Base-by-base conservation (phyloP, 2,888 invertebrate species). In the Blomia tropicalis region DNA sequence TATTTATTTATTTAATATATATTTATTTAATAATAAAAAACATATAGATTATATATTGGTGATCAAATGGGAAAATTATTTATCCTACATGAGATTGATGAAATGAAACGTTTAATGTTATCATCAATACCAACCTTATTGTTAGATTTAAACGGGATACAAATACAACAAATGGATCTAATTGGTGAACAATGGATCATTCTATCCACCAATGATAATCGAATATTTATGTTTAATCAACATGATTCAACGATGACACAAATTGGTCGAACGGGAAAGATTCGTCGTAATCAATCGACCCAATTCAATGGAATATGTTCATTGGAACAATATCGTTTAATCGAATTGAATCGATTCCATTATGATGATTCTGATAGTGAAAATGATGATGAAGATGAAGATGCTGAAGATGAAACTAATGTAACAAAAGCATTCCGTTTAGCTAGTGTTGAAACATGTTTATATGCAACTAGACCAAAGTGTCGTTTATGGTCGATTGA, bases 401-500 rank as follows among this genome's bases (percentile, higher is more conserved):
- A 43, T 43, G 19, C 5, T 22, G 44, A 43, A 5, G 19, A 19
- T 25, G 51, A 22, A 47, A 7, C 51, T 7, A n/a, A 11, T 36
- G 36, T 36, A 17, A 36, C 36, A 7, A 47, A 47, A n/a, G 51
- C 51, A 11, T 47, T 11, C n/a, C 51, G 51, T 7, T 27, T 47
- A 47, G 51, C n/a, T 7, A 47, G 51, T n/a, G n/a, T n/a, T 27
- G 51, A 47, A n/a, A 11, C 7, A 11, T 44, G 44, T 17, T 32
- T 62, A 29, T 62, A 22, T 44, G 19, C n/a, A n/a, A 32, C 63
- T 11, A 27, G 63, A n/a, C 63, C 63, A 43, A 54, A 54, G 51
- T 59, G 29, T 41, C 63, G 63, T 27, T 47, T 63, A 2, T 63
- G 63, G 63, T 60, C 41, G 43, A 27, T 30, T 17, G 62, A 63